These are phyloP conservation scores for Ptychochromis oligacanthus DNA, from an alignment of 2,113 vertebrate genomes.

Conservation along the genomic window DNA sequence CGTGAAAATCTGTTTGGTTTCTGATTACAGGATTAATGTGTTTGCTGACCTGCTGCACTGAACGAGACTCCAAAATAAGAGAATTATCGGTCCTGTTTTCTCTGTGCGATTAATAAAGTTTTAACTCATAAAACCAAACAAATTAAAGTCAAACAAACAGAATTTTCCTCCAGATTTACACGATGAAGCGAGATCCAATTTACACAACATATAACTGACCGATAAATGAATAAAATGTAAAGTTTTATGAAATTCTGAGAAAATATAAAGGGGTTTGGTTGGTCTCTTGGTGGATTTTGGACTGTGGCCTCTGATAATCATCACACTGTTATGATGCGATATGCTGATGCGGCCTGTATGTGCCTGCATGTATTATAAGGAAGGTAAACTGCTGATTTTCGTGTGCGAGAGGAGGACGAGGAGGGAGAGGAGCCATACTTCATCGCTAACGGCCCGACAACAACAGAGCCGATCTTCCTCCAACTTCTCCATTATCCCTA, in stretches of 20 bases:
- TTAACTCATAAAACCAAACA: background rate
- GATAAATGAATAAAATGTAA: background rate
- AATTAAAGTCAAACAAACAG: background rate
- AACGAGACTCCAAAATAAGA: too few species aligned
- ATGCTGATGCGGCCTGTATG: constrained; percentile 12
- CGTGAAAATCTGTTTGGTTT: too few species aligned
- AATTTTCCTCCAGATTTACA: background rate
- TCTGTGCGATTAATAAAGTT: background rate
- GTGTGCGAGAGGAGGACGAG: constrained; percentile 20
- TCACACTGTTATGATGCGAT: constrained; percentile 1
- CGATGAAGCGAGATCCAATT: background rate
- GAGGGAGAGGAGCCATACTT: constrained; percentile 38
- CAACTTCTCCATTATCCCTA: constrained; percentile 58
- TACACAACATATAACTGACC: background rate
- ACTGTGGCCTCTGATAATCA: background rate
- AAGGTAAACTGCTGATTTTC: background rate
- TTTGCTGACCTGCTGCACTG: background rate
- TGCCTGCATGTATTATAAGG: background rate
- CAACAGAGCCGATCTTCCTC: constrained; percentile 50
- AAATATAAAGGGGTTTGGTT: background rate
- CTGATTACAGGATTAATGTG: background rate
- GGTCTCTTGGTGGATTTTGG: background rate
- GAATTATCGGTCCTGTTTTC: background rate
- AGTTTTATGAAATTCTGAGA: background rate
- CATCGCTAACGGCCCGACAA: constrained; percentile 54